These are phyloP conservation scores for Carassius gibelio DNA, from an alignment of 2,113 vertebrate genomes.

Conservation along the genomic window DNA sequence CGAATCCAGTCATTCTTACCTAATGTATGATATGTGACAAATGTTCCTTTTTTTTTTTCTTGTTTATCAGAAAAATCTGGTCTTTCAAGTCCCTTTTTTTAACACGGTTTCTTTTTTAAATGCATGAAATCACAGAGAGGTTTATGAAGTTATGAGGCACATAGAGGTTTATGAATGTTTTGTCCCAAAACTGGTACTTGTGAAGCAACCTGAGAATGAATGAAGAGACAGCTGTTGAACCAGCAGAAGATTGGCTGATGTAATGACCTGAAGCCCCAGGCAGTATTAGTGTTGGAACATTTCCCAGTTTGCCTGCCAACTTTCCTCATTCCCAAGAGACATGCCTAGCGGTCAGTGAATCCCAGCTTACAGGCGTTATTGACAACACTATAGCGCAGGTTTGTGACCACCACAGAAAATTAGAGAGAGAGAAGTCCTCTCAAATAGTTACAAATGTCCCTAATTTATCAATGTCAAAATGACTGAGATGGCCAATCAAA, in stretches of 20 bases:
- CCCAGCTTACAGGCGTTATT: neutral
- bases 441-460: neutral
- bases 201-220: neutral
- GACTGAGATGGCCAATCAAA: neutral
- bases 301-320: neutral
- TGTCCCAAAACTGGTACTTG: neutral
- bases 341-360: neutral
- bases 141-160: neutral
- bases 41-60: neutral
- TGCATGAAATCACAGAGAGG: neutral
- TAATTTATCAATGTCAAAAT: neutral
- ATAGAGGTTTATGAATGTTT: neutral
- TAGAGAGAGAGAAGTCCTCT: neutral
- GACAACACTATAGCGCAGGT: neutral
- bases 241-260: neutral
- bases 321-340: neutral
- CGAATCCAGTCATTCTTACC: neutral
- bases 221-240: conserved; percentile 12
- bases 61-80: neutral
- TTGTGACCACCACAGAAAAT: neutral
- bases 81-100: neutral
- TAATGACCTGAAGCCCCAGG: conserved; percentile 12
- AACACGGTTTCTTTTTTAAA: neutral
- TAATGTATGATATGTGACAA: neutral
- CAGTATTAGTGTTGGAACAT: neutral